These are phyloP conservation scores for Xylota sylvarum DNA, from an alignment of 2,888 invertebrate species.

Conservation along the genomic window DNA sequence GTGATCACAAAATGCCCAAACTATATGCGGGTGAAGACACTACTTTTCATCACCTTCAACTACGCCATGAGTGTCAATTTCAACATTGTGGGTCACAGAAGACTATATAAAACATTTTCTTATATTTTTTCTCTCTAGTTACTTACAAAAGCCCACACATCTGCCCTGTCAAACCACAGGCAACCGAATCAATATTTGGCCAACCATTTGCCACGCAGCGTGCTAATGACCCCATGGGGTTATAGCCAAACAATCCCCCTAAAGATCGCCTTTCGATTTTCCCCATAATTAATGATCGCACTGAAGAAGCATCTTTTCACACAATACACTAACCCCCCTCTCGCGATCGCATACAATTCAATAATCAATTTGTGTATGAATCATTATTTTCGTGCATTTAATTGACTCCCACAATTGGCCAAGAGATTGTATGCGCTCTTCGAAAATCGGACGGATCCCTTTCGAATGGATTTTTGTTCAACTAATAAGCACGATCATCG, in stretches of 20 bases:
- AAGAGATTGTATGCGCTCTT: conserved; percentile 9
- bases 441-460: conserved; percentile 1
- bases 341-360: conserved; percentile 39
- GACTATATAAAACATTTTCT: not conserved
- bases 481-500: conserved; percentile 75
- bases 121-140: not conserved
- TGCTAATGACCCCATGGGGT: conserved; percentile 63
- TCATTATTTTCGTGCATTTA: conserved; percentile 53
- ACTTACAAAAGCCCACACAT: conserved; percentile 22
- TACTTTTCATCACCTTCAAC: too few relatives aligned
- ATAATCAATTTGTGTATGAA: conserved; percentile 69
- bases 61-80: too few relatives aligned
- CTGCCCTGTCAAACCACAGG: conserved; percentile 12
- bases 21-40: too few relatives aligned
- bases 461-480: conserved; percentile 53
- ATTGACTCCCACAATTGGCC: conserved; percentile 59
- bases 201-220: conserved; percentile 56
- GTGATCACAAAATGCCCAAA: too few relatives aligned
- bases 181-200: conserved; percentile 61
- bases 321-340: not conserved
- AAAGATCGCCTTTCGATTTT: conserved; percentile 31
- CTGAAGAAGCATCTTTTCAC: conserved; percentile 47
- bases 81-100: too few relatives aligned
- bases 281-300: conserved; percentile 63
- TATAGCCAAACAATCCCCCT: conserved; percentile 44